Conservation (phyloP, 2,888 invertebrate species). For the Lasioglossum lativentre region DNA sequence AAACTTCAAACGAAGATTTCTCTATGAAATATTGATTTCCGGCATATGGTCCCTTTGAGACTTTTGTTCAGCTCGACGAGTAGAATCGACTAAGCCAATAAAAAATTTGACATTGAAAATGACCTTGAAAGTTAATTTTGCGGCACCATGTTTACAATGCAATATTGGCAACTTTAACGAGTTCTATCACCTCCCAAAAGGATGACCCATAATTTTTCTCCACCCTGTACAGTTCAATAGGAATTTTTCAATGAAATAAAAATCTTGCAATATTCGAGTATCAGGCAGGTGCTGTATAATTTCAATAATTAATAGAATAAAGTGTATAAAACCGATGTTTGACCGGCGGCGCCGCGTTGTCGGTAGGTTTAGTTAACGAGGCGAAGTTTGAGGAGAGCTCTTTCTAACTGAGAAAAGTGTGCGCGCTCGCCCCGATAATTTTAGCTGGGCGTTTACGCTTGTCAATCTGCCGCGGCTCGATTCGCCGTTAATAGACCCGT, state of each 20-base stretch:
- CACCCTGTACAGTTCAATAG: no score
- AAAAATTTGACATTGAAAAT: no score
- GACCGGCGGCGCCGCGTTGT: background rate
- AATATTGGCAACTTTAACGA: no score
- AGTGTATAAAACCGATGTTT: background rate
- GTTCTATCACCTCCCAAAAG: no score
- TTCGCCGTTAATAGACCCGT: constrained; percentile 37
- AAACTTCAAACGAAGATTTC: no score
- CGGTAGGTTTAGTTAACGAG: constrained; percentile 10
- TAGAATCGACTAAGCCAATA: no score
- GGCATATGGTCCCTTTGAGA: no score
- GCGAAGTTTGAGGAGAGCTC: background rate
- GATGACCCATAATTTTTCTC: no score
- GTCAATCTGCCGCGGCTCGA: constrained; percentile 40
- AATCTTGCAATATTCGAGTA: background rate
- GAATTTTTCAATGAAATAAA: background rate
- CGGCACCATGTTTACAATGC: no score
- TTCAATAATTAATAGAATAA: background rate
- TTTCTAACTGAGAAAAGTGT: constrained; percentile 2
- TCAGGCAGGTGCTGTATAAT: background rate
- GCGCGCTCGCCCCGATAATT: constrained; percentile 32
- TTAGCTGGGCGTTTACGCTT: constrained; percentile 14
- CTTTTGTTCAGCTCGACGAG: no score
- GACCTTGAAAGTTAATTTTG: no score
- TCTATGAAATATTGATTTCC: no score